phyloP scores from a whole-genome alignment of 1,140 invertebrate genomes.

The Zaprionus camerounensis region DNA sequence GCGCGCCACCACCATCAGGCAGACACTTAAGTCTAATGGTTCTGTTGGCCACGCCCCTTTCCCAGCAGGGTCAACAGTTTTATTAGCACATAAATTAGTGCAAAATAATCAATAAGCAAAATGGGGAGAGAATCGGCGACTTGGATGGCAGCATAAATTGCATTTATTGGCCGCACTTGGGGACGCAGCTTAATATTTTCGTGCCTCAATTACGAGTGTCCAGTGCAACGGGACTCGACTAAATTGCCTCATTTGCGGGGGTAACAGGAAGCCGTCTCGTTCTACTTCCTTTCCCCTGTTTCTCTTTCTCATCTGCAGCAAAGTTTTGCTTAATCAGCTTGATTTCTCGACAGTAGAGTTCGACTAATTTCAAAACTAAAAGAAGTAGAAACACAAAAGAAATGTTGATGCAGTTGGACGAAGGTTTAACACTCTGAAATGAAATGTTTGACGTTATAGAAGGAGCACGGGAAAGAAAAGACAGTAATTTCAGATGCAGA shows the following conservation, averaged over 20 bases:
- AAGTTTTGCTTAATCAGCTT: background rate
- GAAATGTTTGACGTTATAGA: too few relatives aligned
- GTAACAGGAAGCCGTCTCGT: background rate
- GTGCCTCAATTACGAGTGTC: background rate
- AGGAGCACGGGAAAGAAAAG: too few relatives aligned
- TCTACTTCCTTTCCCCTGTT: background rate
- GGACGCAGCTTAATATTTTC: constrained; percentile 1
- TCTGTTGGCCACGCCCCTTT: constrained; percentile 53
- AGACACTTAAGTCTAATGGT: constrained; percentile 78
- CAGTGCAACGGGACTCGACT: background rate
- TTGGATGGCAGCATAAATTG: constrained; percentile 60
- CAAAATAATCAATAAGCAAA: constrained; percentile 80
- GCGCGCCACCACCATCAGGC: constrained; percentile 32
- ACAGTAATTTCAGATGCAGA: too few relatives aligned
- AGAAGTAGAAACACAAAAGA: background rate
- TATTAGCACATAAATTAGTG: constrained; percentile 80
- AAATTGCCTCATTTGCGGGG: background rate
- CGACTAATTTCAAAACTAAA: background rate
- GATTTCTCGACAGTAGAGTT: background rate
- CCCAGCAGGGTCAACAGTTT: constrained; percentile 69
- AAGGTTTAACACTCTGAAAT: background rate
- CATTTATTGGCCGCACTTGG: constrained; percentile 69
- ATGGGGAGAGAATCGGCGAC: constrained; percentile 60
- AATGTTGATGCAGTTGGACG: background rate
- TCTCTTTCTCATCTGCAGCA: background rate